Evolutionary conservation across 2,113 vertebrate genomes (phyloP).

Genomic region (Apus apus): DNA sequence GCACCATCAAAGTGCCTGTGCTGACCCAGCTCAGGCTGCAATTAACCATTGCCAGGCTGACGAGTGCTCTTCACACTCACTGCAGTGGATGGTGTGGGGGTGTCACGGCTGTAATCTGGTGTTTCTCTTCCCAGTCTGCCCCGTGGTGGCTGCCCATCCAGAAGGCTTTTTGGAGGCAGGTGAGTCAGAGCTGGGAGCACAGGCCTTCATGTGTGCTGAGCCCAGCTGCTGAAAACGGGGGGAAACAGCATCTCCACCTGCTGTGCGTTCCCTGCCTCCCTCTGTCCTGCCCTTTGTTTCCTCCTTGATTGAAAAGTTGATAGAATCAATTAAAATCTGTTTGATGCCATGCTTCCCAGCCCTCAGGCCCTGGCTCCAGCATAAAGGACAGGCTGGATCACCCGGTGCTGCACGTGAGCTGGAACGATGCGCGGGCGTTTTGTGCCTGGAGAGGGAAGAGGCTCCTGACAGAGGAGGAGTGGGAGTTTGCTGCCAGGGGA

Average conservation of each 20-base stretch:
- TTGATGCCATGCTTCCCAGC: slow-evolving; percentile 70
- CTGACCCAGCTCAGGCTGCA: not conserved
- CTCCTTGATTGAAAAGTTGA: not conserved
- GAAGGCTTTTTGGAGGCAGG: slow-evolving; percentile 93
- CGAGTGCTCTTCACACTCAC: accelerated
- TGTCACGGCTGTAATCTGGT: not conserved
- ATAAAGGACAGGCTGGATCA: slow-evolving; percentile 84
- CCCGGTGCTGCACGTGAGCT: slow-evolving; percentile 96
- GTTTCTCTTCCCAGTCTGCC: slow-evolving; percentile 77
- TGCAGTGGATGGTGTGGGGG: not conserved
- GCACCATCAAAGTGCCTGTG: not conserved
- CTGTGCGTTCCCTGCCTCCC: not conserved
- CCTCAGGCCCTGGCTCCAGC: slow-evolving; percentile 89
- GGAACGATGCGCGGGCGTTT: slow-evolving; percentile 90
- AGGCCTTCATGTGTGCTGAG: not conserved
- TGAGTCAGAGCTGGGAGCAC: not conserved
- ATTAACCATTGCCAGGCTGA: not conserved
- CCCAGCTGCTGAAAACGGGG: accelerated
- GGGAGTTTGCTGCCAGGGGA: slow-evolving; percentile 94
- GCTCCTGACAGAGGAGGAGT: slow-evolving; percentile 89
- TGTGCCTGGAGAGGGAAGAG: slow-evolving; percentile 88
- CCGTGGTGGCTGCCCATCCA: slow-evolving; percentile 96
- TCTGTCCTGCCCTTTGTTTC: not conserved
- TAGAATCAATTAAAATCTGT: not conserved
- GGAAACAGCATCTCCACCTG: not conserved